Evolutionary conservation across 2,888 invertebrate genomes (phyloP), one percentile per base, ranked within the genome.

Genomic region (Chrysolina americana): DNA sequence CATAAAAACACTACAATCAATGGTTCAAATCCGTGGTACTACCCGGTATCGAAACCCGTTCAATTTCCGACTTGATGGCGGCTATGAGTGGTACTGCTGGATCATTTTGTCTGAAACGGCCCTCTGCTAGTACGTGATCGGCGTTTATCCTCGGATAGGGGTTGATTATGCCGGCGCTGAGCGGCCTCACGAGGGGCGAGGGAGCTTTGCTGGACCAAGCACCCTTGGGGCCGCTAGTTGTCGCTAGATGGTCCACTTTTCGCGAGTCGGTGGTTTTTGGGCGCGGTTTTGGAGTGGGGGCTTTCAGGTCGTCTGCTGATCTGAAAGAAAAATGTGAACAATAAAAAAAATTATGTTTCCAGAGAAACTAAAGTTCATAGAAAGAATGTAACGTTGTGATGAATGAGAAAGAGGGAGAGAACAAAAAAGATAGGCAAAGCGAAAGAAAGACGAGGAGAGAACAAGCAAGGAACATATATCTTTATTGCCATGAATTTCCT

Each of bases 81-180:
- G 94, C 92, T 81, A 96, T 96, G 36, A 96, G 90, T 0, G 96
- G 95, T 15, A 95, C 91, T 0, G 96, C 95, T 0, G 96, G 94
- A 86, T 95, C 93, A 66, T 91, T 90, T 0, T 90, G 89, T 2
- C 89, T 86, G 76, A 93, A 89, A n/a, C 89, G 89, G 6, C 91
- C 91, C 77, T 92, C 91, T 0, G 91, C 89, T 23, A 91, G 84
- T 53, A 93, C 89, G 21, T 92, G 89, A 21, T 88, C 88, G 0
- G 89, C 88, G 79, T 90, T 89, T 17, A 90, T 84, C 79, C 86
- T 88, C 71, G 89, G 90, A 75, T 59, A 85, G 83, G 75, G 92
- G 62, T 77, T 91, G 82, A 92, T 90, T 2, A 92, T 91, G 0
- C 92, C 93, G 0, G 93, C 93, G 83, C 93, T 93, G 64, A 93